Conservation (phyloP, 2,113 vertebrate genomes). For the Nothobranchius kuhntae region DNA sequence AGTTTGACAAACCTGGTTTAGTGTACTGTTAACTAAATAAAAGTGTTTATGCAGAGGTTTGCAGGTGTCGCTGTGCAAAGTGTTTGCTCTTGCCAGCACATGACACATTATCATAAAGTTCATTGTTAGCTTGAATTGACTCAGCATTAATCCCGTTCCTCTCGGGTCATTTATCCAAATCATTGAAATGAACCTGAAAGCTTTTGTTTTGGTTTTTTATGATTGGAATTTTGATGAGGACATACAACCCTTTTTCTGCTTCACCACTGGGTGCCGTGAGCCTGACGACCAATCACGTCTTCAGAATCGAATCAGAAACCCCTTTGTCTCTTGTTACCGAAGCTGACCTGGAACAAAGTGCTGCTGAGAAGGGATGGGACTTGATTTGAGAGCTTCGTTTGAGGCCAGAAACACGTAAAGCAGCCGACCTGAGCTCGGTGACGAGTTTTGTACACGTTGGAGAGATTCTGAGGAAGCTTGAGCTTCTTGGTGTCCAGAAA, state of each 20-base stretch:
- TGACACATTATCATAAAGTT: slow-evolving; percentile 6
- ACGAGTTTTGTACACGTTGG: slow-evolving; percentile 4
- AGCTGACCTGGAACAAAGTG: slow-evolving; percentile 61
- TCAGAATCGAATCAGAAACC: slow-evolving; percentile 56
- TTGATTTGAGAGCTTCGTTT: slow-evolving; percentile 34
- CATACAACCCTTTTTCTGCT: slow-evolving; percentile 51
- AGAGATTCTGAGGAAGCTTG: neutral
- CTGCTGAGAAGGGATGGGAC: slow-evolving; percentile 38
- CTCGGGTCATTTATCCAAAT: slow-evolving; percentile 58
- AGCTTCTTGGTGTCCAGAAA: neutral
- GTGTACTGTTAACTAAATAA: neutral
- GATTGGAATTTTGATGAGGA: slow-evolving; percentile 67
- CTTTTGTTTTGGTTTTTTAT: slow-evolving; percentile 66
- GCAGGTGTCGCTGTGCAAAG: neutral
- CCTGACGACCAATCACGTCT: slow-evolving; percentile 42
- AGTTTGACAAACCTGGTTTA: neutral
- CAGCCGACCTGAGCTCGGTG: slow-evolving; percentile 12
- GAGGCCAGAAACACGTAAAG: slow-evolving; percentile 12
- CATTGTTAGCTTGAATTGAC: slow-evolving; percentile 42
- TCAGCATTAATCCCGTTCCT: slow-evolving; percentile 47
- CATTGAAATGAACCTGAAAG: slow-evolving; percentile 62
- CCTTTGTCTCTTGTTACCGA: slow-evolving; percentile 58
- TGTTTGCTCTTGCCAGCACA: slow-evolving; percentile 8
- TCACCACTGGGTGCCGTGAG: slow-evolving; percentile 50
- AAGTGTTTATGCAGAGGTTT: neutral